These are phyloP conservation scores for Carposina sasakii DNA, from an alignment of 1,140 invertebrate species.

Conservation along the genomic window DNA sequence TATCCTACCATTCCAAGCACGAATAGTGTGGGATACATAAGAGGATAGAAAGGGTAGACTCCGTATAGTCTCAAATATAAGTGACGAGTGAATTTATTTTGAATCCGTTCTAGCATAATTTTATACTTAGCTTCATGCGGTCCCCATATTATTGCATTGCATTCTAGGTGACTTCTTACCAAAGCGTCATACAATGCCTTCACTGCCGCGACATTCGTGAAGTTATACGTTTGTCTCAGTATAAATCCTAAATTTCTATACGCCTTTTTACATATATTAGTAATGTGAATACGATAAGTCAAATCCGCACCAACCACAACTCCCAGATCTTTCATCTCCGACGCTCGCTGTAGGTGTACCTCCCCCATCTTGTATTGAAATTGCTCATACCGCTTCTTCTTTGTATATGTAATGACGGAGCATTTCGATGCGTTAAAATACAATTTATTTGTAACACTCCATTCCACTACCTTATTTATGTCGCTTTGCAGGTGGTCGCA, in stretches of 20 bases:
- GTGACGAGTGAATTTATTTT: background rate
- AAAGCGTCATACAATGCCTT: background rate
- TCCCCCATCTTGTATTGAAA: background rate
- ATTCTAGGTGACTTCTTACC: background rate
- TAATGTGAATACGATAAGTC: background rate
- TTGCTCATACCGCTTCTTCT: background rate
- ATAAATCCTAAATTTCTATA: constrained; percentile 4
- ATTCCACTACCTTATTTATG: background rate
- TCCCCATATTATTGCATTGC: background rate
- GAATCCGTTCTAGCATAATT: background rate
- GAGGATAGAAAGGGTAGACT: background rate
- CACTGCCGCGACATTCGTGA: background rate
- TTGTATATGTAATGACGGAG: background rate
- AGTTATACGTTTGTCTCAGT: background rate
- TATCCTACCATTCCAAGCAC: no score
- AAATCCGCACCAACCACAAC: background rate
- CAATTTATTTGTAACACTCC: background rate
- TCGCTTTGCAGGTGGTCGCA: background rate
- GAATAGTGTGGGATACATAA: background rate
- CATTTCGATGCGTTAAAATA: background rate
- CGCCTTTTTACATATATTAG: constrained; percentile 5
- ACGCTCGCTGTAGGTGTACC: background rate
- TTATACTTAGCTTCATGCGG: background rate
- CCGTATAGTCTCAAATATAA: background rate
- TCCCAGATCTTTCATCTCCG: background rate